Evolutionary conservation across 2,888 invertebrate genomes (phyloP).

Genomic region (Minunthozetes semirufus): DNA sequence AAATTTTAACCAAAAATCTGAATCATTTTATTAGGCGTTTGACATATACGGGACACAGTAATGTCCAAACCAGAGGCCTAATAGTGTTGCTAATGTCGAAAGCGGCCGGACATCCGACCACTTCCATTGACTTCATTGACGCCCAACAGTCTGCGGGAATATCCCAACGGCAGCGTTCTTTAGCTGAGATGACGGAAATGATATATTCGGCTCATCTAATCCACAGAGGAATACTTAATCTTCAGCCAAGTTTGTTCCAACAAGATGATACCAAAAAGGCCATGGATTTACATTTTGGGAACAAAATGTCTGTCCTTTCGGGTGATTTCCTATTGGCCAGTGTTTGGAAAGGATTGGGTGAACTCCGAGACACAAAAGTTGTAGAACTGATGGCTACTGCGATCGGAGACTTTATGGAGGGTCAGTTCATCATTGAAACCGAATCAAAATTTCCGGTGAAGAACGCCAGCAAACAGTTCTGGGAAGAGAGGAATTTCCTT

Average conservation of each 20-base stretch:
- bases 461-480: neutral
- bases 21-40: too few species aligned
- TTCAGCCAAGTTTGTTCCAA: neutral
- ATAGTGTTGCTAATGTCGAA: neutral
- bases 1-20: too few species aligned
- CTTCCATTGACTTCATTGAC: neutral
- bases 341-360: neutral
- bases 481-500: neutral
- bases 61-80: conserved; percentile 13
- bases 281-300: conserved; percentile 7
- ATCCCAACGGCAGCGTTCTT: neutral
- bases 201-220: conserved; percentile 20
- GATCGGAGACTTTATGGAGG: neutral
- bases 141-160: neutral
- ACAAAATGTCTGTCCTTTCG: conserved; percentile 7
- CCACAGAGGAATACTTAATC: conserved; percentile 1
- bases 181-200: conserved; percentile 32
- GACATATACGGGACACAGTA: too few species aligned
- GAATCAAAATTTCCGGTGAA: too few species aligned
- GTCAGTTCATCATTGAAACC: neutral
- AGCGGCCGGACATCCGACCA: neutral
- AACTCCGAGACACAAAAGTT: conserved; percentile 3
- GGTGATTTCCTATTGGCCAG: conserved; percentile 29
- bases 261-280: neutral
- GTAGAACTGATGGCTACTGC: neutral